A percentile compares a stretch with the other conserved stretches of the same genome.
Evolutionary conservation across 2,797 vertebrate species (phyloP).

Genomic region (Silurus lanzhouensis): DNA sequence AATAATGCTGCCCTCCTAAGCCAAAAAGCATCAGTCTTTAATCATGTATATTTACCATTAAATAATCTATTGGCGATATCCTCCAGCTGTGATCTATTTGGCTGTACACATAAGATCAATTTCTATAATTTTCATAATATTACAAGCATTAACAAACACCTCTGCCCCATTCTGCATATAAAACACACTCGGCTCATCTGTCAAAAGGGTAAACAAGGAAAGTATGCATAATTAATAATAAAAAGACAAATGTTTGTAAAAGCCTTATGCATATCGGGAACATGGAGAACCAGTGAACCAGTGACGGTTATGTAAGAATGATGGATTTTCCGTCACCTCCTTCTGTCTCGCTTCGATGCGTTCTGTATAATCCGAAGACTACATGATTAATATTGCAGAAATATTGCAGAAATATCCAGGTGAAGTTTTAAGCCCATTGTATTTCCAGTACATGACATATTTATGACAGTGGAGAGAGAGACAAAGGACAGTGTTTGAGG

Average conservation of each 20-base stretch:
- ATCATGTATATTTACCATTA: not conserved
- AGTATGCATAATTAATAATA: not conserved
- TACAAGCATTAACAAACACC: constrained; percentile 15
- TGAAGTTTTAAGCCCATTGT: not conserved
- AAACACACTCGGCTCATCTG: not conserved
- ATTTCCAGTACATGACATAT: not conserved
- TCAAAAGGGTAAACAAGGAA: not conserved
- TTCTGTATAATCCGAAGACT: not conserved
- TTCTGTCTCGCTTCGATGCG: not conserved
- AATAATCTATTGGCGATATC: not conserved
- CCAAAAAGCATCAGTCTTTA: not conserved
- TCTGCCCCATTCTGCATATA: not conserved
- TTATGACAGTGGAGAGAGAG: constrained; percentile 15
- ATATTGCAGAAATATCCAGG: constrained; percentile 18
- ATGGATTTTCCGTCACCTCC: not conserved
- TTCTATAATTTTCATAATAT: not conserved
- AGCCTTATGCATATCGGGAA: constrained; percentile 11
- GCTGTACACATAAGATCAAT: not conserved
- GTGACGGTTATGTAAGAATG: not conserved
- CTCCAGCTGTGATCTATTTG: not conserved
- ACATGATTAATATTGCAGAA: constrained; percentile 17
- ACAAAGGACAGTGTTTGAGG: not conserved
- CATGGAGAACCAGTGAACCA: not conserved
- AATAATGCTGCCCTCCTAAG: too few species aligned
- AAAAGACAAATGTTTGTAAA: not conserved